These are phyloP conservation scores for Manis javanica DNA, from an alignment of 2,797 vertebrate genomes.

Conservation along the genomic window DNA sequence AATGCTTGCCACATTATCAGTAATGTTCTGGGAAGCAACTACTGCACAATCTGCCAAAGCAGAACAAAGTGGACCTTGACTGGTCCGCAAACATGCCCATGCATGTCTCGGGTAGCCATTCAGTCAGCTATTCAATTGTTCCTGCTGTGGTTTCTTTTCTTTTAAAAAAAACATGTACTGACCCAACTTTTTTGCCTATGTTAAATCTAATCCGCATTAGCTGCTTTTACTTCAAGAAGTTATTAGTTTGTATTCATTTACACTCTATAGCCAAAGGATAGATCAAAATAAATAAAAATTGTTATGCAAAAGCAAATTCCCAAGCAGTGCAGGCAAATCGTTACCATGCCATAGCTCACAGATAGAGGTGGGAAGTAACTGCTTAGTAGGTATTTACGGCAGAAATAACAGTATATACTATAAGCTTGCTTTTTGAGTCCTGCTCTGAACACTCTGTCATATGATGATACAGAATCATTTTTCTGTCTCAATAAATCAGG, in stretches of 20 bases:
- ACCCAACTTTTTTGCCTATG: constrained; percentile 1
- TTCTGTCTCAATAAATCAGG: neutral
- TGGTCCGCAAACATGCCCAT: constrained; percentile 77
- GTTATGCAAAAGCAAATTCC: neutral
- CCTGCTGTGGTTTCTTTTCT: neutral
- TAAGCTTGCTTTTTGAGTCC: neutral
- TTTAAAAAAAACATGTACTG: neutral
- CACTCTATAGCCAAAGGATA: neutral
- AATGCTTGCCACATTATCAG: constrained; percentile 13
- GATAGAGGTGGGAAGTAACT: neutral
- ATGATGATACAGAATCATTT: neutral
- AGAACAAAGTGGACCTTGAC: constrained; percentile 44
- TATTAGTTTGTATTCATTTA: neutral
- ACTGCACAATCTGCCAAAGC: constrained; percentile 36
- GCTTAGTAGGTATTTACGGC: neutral
- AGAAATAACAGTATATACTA: neutral
- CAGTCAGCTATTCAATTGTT: neutral
- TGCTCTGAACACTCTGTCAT: neutral
- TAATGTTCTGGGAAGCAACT: constrained; percentile 49
- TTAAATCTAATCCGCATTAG: constrained; percentile 56
- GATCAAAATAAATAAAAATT: neutral
- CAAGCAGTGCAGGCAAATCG: too few species aligned
- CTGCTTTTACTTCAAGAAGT: constrained; percentile 20
- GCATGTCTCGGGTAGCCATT: constrained; percentile 71
- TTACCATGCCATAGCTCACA: neutral